Percentiles rank a stretch among this genome's conserved stretches.
These are phyloP conservation scores for Polypedilum vanderplanki DNA, from an alignment of 1,140 invertebrate species.

Conservation along the genomic window DNA sequence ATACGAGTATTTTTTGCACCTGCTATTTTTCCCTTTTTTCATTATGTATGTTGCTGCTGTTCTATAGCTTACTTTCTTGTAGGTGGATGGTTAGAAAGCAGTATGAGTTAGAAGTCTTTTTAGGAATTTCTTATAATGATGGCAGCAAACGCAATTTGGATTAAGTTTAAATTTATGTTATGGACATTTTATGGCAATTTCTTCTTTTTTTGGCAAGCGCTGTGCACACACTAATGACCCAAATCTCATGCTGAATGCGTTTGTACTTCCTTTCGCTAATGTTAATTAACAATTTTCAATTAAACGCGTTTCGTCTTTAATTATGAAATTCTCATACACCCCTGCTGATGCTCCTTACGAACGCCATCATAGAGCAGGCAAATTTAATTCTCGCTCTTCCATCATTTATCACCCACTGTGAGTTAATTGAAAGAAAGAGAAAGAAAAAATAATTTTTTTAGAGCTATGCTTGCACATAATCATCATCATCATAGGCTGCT, in stretches of 20 bases:
- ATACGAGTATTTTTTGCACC: slow-evolving; percentile 26
- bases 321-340: slow-evolving; percentile 3
- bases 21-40: slow-evolving; percentile 27
- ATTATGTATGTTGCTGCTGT: slow-evolving; percentile 8
- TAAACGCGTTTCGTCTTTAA: slow-evolving; percentile 15
- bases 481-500: no score
- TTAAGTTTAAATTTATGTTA: slow-evolving; percentile 29
- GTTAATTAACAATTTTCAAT: slow-evolving; percentile 10
- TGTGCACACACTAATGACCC: slow-evolving; percentile 16
- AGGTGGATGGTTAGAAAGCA: no score
- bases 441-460: no score
- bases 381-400: slow-evolving; percentile 5
- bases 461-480: no score
- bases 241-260: slow-evolving; percentile 11
- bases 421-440: neutral
- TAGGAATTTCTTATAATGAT: neutral
- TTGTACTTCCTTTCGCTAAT: neutral
- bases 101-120: neutral
- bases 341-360: neutral
- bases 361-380: neutral
- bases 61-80: no score
- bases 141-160: slow-evolving; percentile 24
- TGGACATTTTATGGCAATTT: slow-evolving; percentile 6
- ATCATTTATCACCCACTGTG: slow-evolving; percentile 10
- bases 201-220: neutral